These are phyloP conservation scores for Ptilonorhynchus violaceus DNA, from an alignment of 2,113 vertebrate genomes.

Conservation along the genomic window DNA sequence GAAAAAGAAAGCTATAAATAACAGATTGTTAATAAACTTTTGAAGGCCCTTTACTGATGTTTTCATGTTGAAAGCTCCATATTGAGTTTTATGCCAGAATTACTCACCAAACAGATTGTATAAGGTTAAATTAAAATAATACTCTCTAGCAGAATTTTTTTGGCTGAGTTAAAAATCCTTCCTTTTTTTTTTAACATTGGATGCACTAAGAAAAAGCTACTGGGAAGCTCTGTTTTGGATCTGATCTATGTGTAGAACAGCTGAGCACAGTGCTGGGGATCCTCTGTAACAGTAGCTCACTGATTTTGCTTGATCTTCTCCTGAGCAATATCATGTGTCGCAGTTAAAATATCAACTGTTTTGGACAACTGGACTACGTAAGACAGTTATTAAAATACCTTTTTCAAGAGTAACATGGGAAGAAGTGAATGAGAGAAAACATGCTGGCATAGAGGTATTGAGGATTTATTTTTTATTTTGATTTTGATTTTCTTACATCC, in stretches of 20 bases:
- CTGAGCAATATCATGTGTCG: neutral
- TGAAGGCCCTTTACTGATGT: conserved; percentile 24
- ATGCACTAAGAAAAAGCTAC: neutral
- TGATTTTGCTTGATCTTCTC: neutral
- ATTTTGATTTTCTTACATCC: neutral
- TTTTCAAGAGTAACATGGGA: neutral
- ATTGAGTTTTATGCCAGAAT: conserved; percentile 27
- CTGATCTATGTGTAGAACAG: neutral
- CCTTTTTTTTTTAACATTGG: neutral
- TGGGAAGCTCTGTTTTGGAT: neutral
- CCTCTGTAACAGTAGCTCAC: neutral
- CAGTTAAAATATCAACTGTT: neutral
- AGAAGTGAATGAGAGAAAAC: rapidly evolving
- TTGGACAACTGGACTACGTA: neutral
- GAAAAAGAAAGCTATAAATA: conserved; percentile 33
- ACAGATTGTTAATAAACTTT: conserved; percentile 59
- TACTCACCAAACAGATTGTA: conserved; percentile 46
- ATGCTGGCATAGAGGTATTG: neutral
- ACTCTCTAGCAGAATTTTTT: neutral
- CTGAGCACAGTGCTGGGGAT: neutral
- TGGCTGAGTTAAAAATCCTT: neutral
- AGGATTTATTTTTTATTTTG: neutral
- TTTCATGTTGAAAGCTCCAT: conserved; percentile 36
- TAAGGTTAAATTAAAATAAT: conserved; percentile 39
- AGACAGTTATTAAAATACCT: neutral